Evolutionary conservation across 2,888 invertebrate species (phyloP).

Genomic region (Spicauda simplicius): DNA sequence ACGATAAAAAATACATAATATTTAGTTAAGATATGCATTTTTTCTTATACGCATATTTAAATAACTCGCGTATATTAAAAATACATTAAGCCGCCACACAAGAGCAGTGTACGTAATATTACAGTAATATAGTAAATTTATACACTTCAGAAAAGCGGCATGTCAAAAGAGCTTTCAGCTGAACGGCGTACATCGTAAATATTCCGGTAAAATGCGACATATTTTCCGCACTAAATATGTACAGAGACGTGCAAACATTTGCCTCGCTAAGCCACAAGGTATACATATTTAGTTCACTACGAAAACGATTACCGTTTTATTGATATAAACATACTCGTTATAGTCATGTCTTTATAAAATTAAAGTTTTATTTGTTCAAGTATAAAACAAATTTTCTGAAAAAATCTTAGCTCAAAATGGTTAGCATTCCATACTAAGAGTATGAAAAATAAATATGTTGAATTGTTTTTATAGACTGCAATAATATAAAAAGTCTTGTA

Average conservation of each 20-base stretch:
- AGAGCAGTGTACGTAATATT: constrained; percentile 6
- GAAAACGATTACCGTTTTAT: background rate
- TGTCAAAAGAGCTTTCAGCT: constrained; percentile 21
- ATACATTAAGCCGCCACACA: constrained; percentile 9
- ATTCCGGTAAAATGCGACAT: constrained; percentile 23
- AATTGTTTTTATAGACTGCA: no score
- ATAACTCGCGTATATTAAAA: constrained; percentile 18
- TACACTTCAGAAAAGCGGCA: constrained; percentile 21
- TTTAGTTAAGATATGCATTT: no score
- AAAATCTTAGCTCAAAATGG: no score
- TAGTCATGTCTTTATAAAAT: no score
- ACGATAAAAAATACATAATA: no score
- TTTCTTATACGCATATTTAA: background rate
- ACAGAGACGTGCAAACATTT: constrained; percentile 16
- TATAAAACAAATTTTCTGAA: no score
- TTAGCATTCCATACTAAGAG: no score
- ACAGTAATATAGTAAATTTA: constrained; percentile 23
- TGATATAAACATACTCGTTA: no score
- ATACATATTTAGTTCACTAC: background rate
- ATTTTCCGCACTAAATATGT: constrained; percentile 25
- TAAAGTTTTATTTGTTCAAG: no score
- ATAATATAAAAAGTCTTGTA: no score
- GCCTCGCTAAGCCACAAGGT: constrained; percentile 2
- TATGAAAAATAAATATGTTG: no score
- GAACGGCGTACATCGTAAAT: constrained; percentile 19